Conservation (phyloP, 1,140 invertebrate species). For the Meloidogyne floridensis region DNA sequence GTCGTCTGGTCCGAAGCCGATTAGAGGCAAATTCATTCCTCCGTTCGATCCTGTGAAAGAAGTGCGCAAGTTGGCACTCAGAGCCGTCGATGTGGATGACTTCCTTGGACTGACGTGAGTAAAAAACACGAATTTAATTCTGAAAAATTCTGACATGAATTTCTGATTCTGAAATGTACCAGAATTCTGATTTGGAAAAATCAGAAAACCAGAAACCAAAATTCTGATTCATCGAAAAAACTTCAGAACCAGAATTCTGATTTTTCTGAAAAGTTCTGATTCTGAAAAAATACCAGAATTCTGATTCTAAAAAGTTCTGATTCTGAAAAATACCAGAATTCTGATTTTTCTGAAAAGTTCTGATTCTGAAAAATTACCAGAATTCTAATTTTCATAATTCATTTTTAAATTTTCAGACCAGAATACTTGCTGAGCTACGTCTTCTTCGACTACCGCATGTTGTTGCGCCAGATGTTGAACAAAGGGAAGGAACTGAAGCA, state of each 20-base stretch:
- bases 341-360: too few relatives aligned
- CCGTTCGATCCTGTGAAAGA: neutral
- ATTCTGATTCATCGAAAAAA: too few relatives aligned
- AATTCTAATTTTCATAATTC: too few relatives aligned
- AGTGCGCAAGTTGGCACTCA: neutral
- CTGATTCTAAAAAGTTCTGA: too few relatives aligned
- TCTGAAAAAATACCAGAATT: too few relatives aligned
- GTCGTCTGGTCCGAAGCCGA: neutral
- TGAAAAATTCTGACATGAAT: neutral
- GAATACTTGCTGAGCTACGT: neutral
- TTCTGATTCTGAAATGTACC: neutral
- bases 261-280: too few relatives aligned
- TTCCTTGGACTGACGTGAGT: slow-evolving; percentile 1
- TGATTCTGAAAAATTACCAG: too few relatives aligned
- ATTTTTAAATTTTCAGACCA: neutral
- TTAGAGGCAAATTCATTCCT: neutral
- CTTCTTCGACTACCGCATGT: neutral
- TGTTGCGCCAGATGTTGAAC: neutral
- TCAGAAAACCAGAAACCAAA: neutral
- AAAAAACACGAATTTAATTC: neutral
- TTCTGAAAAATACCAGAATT: too few relatives aligned
- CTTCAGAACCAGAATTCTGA: too few relatives aligned
- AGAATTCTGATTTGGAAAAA: neutral
- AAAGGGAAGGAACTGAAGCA: neutral
- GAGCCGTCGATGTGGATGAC: neutral